Evolutionary conservation across 2,888 invertebrate species (phyloP), one percentile per base, ranked within the genome.

Genomic region (Lathronympha strigana): DNA sequence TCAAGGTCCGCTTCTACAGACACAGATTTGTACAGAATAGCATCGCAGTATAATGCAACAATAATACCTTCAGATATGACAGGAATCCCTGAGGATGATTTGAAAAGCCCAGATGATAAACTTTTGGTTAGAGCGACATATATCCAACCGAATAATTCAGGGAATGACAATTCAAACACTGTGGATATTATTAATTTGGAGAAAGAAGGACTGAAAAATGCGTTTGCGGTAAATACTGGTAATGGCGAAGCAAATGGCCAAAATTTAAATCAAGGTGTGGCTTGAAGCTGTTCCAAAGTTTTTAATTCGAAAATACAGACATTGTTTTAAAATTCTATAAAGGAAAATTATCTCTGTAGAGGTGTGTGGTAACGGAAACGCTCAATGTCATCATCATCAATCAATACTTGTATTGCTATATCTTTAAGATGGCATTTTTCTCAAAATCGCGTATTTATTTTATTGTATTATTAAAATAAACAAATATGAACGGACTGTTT

Each of bases 51-150:
- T 0, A 80, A 82, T 50, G 71, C 81, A 4, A 78, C 78, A 4
- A 80, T 80, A 69, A 66, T 80, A 4, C 82, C 85, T 0, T 75
- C 81, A 28, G 80, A 77, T 67, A 72, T 87, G 2, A 74, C 79
- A 67, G 73, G 70, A 4, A 72, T 77, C 53, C 71, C 71, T 0
- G 79, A 80, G 66, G 73, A 82, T 11, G 77, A 86, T 25, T 73
- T 88, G 33, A 49, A 80, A 2, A 75, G 76, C 43, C 61, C 84
- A 13, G 78, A 73, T 15, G 79, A 79, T 1, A 86, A 84, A 0
- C 74, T 81, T 33, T 76, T 87, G 40, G 67, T 87, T 2, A 79
- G 79, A 61, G 83, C 88, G 1, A 82, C 81, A 69, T 57, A 87
- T 21, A 47, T 83, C 1, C 73, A 75, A 33, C 19, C 45, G n/a